These are phyloP conservation scores for Sebastes vulpes DNA, from an alignment of 2,797 vertebrate genomes.

Conservation along the genomic window DNA sequence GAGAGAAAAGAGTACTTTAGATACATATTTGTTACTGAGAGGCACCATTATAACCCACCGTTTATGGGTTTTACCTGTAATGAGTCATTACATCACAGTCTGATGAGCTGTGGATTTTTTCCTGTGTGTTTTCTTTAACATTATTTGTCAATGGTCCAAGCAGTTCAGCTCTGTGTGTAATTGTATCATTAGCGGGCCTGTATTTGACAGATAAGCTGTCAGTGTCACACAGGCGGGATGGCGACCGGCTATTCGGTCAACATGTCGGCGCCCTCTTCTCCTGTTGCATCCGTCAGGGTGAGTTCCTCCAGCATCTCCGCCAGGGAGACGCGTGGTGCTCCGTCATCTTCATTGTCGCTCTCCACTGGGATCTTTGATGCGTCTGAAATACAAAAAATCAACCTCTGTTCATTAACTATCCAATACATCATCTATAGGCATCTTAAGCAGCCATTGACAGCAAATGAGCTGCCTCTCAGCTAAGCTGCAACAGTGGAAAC, in stretches of 20 bases:
- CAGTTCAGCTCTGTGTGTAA: neutral
- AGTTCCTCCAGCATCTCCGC: slow-evolving; percentile 98
- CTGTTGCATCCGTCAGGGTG: slow-evolving; percentile 93
- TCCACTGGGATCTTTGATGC: slow-evolving; percentile 90
- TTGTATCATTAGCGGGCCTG: neutral
- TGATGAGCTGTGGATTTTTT: neutral
- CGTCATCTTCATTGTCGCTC: slow-evolving; percentile 96
- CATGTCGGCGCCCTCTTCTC: slow-evolving; percentile 94
- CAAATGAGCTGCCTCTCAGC: neutral
- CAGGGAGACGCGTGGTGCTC: slow-evolving; percentile 92
- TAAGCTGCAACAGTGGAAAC: neutral
- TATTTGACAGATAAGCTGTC: slow-evolving; percentile 1
- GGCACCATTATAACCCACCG: neutral
- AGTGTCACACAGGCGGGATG: neutral
- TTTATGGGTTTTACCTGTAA: neutral
- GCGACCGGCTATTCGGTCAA: slow-evolving; percentile 83
- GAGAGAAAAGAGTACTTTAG: neutral
- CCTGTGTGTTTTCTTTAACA: neutral
- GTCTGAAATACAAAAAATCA: slow-evolving; percentile 79
- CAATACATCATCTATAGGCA: neutral
- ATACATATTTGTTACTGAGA: neutral
- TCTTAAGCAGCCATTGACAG: neutral
- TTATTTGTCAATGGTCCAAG: neutral
- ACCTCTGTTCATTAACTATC: slow-evolving; percentile 9
- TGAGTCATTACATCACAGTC: neutral